Evolutionary conservation across 2,113 vertebrate genomes (phyloP), one percentile per base, ranked within the genome.

Genomic region (Oophaga pumilio): DNA sequence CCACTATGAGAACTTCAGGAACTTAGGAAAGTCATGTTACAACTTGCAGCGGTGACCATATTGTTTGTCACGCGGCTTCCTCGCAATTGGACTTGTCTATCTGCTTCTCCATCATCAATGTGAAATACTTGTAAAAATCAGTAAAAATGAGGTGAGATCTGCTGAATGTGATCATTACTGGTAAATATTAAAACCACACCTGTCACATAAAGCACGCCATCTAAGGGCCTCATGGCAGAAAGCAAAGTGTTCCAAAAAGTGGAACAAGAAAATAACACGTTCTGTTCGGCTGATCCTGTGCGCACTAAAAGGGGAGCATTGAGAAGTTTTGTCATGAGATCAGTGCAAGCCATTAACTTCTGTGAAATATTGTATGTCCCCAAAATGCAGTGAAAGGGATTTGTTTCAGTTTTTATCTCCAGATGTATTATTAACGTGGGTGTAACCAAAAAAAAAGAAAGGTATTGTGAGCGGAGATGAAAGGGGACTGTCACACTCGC

Each of bases 371-470:
- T 85, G 76, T 59, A 76, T 76, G 84, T 76, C 84, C 82, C 64
- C 84, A 85, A 57, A 85, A 76, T 76, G 57, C 84, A 76, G 18
- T n/a, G 52, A 85, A 85, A 60, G 18, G 84, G 24, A 62, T 76
- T 76, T 59, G 28, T 76, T 76, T 59, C 71, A 85, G 56, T 49
- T 33, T 73, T 28, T 76, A 85, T 76, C 84, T 76, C 69, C 22
- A 76, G 84, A 85, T 85, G 28, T 85, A 76, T 85, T 84, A 76
- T 76, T 76, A 85, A 76, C 56, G 69, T 59, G 53, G 84, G 84
- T 85, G 84, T 60, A 76, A 74, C 69, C 57, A 52, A 69, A 53
- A 56, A 22, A 84, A 74, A 33, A 84, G 26, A 84, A 84, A 43
- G 49, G 68, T 73, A 84, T 84, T 84, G 82, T 84, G 68, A 57